These are phyloP conservation scores for Oxyura jamaicensis DNA, from an alignment of 2,113 vertebrate genomes.

Conservation along the genomic window DNA sequence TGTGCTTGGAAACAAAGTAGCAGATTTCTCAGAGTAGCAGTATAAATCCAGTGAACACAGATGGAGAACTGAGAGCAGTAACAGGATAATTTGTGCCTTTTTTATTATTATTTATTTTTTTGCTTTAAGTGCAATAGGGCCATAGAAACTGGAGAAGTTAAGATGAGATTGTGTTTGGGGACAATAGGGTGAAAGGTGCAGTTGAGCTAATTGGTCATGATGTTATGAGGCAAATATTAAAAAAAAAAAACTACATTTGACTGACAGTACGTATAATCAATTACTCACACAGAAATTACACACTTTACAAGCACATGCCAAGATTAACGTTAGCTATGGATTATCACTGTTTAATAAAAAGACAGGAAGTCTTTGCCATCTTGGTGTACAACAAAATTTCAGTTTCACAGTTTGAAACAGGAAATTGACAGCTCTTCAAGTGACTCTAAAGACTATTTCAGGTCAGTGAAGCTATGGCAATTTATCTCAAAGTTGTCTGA, in stretches of 20 bases:
- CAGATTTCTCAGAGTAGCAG: not conserved
- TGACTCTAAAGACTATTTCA: not conserved
- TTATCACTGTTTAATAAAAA: not conserved
- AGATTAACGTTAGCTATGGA: not conserved
- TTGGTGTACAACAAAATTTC: not conserved
- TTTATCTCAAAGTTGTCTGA: not conserved
- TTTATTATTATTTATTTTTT: too few relatives aligned
- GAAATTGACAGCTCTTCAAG: not conserved
- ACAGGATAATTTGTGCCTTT: not conserved
- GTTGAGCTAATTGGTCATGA: not conserved
- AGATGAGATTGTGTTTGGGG: not conserved
- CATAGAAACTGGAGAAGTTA: not conserved
- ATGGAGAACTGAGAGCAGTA: not conserved
- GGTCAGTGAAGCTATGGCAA: not conserved
- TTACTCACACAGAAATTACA: not conserved
- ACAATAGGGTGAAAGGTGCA: rapidly evolving
- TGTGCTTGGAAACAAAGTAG: not conserved
- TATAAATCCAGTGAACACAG: not conserved
- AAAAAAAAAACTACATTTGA: not conserved
- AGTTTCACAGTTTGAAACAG: not conserved
- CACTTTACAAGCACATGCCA: not conserved
- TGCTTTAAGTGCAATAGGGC: not conserved
- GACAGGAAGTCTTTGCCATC: not conserved
- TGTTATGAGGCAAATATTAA: not conserved
- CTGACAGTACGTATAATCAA: not conserved